These are phyloP conservation scores for Oscheius sp. DNA, from an alignment of 2,888 invertebrate species.

Conservation along the genomic window DNA sequence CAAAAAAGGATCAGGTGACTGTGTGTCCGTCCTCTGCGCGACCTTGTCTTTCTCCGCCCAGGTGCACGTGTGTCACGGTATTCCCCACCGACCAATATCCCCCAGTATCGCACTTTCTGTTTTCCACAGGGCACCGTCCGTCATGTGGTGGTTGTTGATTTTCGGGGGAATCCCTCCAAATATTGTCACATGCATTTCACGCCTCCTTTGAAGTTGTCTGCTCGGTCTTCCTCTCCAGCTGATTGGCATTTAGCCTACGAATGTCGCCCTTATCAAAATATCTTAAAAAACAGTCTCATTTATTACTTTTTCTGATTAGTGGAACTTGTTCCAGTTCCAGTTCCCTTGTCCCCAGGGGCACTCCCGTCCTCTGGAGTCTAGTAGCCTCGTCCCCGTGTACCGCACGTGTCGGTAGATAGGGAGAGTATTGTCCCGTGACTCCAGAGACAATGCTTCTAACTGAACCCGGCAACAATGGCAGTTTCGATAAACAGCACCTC, in stretches of 20 bases:
- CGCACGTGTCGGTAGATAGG: conserved; percentile 2
- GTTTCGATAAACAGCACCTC: too few species aligned
- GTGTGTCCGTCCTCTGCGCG: not conserved
- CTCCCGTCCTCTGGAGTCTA: not conserved
- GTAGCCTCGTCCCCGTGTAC: not conserved
- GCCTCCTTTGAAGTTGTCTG: not conserved
- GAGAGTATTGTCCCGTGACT: conserved; percentile 7
- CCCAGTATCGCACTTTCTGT: not conserved
- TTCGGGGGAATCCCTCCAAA: conserved; percentile 4
- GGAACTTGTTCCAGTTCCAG: not conserved
- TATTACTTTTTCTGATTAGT: not conserved
- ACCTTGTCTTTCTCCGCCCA: conserved; percentile 20
- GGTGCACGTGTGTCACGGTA: conserved; percentile 1
- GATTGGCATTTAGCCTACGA: not conserved
- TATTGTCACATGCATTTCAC: conserved; percentile 9
- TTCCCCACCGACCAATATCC: not conserved
- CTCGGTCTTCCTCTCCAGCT: not conserved
- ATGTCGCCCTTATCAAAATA: not conserved
- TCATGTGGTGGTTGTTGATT: conserved; percentile 10
- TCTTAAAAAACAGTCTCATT: not conserved
- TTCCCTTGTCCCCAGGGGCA: not conserved
- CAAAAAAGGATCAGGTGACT: not conserved
- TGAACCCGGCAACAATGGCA: not conserved
- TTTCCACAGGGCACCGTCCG: conserved; percentile 5
- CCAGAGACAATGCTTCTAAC: not conserved